Evolutionary conservation across 2,888 invertebrate genomes (phyloP), one percentile per base, ranked within the genome.

Genomic region (Epistrophella euchroma): DNA sequence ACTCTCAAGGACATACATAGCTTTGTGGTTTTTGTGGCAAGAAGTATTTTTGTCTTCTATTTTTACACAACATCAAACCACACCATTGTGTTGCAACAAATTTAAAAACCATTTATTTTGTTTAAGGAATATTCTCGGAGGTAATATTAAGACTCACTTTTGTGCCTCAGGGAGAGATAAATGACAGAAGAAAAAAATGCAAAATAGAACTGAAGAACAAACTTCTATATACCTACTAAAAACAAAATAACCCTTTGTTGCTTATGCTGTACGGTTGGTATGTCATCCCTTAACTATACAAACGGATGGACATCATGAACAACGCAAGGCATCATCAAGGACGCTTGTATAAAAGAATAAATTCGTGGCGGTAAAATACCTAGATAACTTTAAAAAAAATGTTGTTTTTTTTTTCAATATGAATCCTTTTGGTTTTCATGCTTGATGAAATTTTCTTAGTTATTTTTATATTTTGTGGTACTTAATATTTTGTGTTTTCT

Each of bases 101-200:
- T 92, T 91, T 92, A 92, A 91, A 92, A 90, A 89, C 88, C 91
- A 92, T 92, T 92, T 91, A 90, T 91, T 90, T 91, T 90, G 90
- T 90, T 91, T 90, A 91, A 90, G 89, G 89, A 88, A 88, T 89
- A 89, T 89, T 85, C 90, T 89, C 89, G 50, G 88, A 89, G 90
- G 89, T 89, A 88, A 88, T 88, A 90, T 88, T 89, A 89, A 89
- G 88, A 81, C 62, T 70, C 81, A 71, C 82, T 86, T 86, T 73
- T 50, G 52, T 70, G 76, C 60, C 68, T 22, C 19, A 62, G 22
- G 72, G 60, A 55, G 52, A 45, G 45, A 37, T 2, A 71, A 1
- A 37, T 4, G 15, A 55, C 1, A n/a, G 2, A n/a, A 52, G 43
- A 45, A 43, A 68, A 64, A 55, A n/a, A 66, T 32, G 64, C 43